Base-by-base conservation (phyloP, 2,797 vertebrate genomes). In the Melanotaenia maccullochi region DNA sequence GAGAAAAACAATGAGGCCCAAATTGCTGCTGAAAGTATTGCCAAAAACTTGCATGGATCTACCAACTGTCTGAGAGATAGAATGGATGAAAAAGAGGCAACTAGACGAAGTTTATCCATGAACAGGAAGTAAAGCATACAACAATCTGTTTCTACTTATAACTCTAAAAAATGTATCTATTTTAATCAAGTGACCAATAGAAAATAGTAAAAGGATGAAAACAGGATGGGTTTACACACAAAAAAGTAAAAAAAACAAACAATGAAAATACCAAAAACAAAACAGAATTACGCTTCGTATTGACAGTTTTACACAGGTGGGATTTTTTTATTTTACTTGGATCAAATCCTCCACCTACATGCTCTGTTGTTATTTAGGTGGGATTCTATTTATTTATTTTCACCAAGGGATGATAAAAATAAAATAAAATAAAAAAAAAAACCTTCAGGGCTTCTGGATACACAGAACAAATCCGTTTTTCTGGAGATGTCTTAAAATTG, bases 311-410 rank as follows among this genome's bases (percentile, higher is more conserved):
- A 49, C 16, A 49, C 47, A 49, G 44, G 8, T 25, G 12, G 13
- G 12, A 4, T 28, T 12, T 25, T 25, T 25, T 54, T 28, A 13
- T 25, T 25, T 54, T 54, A 54, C 51, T 28, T 22, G 33, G 11
- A 12, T 32, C 71, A 47, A 38, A 20, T 49, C 9, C 11, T 1
- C 25, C 35, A 51, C 6, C 14, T 9, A n/a, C 24, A 35, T 0
- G 0, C n/a, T 56, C 2, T 33, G 5, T 38, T 1, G 49, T 59
- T 0, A 30, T 42, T 44, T 56, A 13, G 8, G 3, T 66, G 24
- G 3, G 5, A 32, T 63, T 71, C 61, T 69, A 20, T 79, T 66
- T 30, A n/a, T 40, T 55, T 65, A 33, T 16, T 42, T 18, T 42
- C 40, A 42, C 16, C 14, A 14, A 42, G 16, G 40, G 14, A 16